Evolutionary conservation across 2,113 vertebrate species (phyloP).

Genomic region (Tyto alba): DNA sequence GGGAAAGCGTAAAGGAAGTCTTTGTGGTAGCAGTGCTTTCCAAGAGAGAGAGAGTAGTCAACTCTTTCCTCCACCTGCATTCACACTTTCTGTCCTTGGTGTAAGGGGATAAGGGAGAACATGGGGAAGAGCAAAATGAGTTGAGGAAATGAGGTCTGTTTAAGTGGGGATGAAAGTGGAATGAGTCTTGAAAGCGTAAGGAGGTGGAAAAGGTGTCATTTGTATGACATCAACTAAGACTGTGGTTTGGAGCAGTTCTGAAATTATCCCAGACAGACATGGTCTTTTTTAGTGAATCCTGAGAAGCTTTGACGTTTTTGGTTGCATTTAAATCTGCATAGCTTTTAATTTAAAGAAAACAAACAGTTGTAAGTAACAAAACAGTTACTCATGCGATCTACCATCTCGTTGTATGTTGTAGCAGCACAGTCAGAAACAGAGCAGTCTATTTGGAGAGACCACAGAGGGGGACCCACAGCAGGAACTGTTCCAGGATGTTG

Average conservation of each 20-base stretch:
- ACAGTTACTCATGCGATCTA: background rate
- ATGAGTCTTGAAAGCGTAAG: background rate
- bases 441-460: background rate
- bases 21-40: background rate
- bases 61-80: background rate
- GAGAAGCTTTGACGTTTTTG: background rate
- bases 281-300: background rate
- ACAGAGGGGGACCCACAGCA: background rate
- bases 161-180: background rate
- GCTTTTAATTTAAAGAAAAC: background rate
- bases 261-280: background rate
- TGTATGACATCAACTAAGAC: background rate
- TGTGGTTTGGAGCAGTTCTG: background rate
- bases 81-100: background rate
- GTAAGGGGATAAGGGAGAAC: background rate
- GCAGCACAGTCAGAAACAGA: background rate
- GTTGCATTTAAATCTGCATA: background rate
- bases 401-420: background rate
- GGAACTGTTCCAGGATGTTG: background rate
- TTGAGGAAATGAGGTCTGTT: background rate
- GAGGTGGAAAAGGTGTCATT: background rate
- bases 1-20: background rate
- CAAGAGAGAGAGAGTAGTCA: background rate
- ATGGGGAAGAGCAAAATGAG: accelerated
- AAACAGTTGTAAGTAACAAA: background rate